phyloP scores from a whole-genome alignment of 2,797 vertebrate genomes.

The Sebastes cheni region DNA sequence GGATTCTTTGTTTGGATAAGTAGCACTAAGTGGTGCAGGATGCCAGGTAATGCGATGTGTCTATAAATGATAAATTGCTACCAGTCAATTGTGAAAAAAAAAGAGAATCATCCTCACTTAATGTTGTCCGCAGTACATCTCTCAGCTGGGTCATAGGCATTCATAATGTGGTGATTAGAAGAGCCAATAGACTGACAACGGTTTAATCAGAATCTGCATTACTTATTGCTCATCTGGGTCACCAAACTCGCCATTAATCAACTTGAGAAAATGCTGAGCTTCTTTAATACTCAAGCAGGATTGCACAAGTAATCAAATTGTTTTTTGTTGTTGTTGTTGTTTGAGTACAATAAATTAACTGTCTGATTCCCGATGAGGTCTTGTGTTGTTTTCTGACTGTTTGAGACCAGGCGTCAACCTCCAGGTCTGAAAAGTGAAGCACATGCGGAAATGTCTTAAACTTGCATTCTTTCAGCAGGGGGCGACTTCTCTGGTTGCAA shows the following conservation, averaged over 20 bases:
- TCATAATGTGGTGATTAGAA: slow-evolving; percentile 48
- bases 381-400: neutral
- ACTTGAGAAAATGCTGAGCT: slow-evolving; percentile 24
- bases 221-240: slow-evolving; percentile 49
- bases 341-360: slow-evolving; percentile 31
- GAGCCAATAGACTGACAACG: slow-evolving; percentile 40
- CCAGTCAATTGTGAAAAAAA: slow-evolving; percentile 5
- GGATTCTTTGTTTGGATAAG: slow-evolving; percentile 27
- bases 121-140: slow-evolving; percentile 10
- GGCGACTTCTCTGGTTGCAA: too few relatives aligned
- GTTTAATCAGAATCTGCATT: slow-evolving; percentile 51
- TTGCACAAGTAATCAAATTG: neutral
- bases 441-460: too few relatives aligned
- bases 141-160: slow-evolving; percentile 20
- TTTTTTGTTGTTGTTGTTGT: neutral
- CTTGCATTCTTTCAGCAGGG: too few relatives aligned
- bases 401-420: neutral
- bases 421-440: neutral
- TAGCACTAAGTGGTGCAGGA: slow-evolving; percentile 13
- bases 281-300: neutral
- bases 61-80: slow-evolving; percentile 15
- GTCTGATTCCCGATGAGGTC: neutral
- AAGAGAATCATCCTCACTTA: neutral
- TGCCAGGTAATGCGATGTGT: neutral
- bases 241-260: slow-evolving; percentile 48